Conservation (phyloP, 1,140 invertebrate species). For the Anadara kagoshimensis region DNA sequence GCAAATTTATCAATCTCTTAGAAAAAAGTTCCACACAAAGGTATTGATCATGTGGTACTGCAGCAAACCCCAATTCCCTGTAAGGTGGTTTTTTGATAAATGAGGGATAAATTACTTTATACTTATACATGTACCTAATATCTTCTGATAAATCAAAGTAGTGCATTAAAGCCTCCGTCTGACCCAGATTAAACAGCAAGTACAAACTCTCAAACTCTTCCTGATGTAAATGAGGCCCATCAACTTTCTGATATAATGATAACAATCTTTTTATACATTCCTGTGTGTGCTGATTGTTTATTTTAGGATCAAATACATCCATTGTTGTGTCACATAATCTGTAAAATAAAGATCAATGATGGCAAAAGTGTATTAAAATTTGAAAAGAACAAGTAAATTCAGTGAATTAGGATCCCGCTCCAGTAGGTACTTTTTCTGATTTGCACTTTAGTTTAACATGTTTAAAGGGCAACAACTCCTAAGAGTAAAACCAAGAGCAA, state of each 20-base stretch:
- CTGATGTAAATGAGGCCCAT: slow-evolving; percentile 35
- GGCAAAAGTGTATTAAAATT: not conserved
- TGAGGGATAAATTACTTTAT: too few relatives aligned
- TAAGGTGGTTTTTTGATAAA: too few relatives aligned
- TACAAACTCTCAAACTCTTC: slow-evolving; percentile 64
- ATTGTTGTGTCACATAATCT: slow-evolving; percentile 73
- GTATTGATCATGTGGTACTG: too few relatives aligned
- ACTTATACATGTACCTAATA: slow-evolving; percentile 51
- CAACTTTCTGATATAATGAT: slow-evolving; percentile 54
- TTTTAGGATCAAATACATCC: slow-evolving; percentile 65
- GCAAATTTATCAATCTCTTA: too few relatives aligned
- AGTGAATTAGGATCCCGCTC: too few relatives aligned
- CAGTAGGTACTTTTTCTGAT: too few relatives aligned
- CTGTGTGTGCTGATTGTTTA: slow-evolving; percentile 71
- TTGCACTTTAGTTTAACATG: not conserved
- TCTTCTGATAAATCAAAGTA: slow-evolving; percentile 42
- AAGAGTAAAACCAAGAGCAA: too few relatives aligned
- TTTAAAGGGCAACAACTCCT: not conserved
- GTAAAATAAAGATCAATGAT: slow-evolving; percentile 65
- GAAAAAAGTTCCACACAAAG: too few relatives aligned
- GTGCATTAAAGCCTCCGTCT: slow-evolving; percentile 54
- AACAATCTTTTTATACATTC: slow-evolving; percentile 72
- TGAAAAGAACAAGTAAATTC: too few relatives aligned
- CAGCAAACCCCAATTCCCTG: too few relatives aligned
- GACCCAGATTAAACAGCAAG: slow-evolving; percentile 65